Evolutionary conservation across 2,113 vertebrate genomes (phyloP).

Genomic region (Xyrauchen texanus): DNA sequence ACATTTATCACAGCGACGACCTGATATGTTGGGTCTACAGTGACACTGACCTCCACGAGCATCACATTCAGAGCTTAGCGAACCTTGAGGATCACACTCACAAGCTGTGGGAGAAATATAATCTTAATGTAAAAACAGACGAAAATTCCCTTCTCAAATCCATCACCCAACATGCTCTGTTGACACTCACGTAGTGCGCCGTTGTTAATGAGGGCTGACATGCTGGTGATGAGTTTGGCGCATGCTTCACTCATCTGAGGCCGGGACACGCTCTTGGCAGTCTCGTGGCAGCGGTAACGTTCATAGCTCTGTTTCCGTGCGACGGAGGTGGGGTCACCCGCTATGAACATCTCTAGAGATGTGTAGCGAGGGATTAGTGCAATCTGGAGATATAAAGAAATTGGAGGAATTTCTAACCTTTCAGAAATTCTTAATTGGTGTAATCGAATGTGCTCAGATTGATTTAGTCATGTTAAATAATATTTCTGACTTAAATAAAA

Average conservation of each 20-base stretch:
- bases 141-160: not conserved
- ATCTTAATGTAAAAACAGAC: not conserved
- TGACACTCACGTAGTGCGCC: conserved; percentile 87
- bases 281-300: conserved; percentile 85
- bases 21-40: conserved; percentile 85
- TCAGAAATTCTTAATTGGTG: no score
- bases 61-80: conserved; percentile 85
- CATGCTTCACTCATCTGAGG: conserved; percentile 79
- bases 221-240: conserved; percentile 83
- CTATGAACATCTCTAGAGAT: conserved; percentile 90
- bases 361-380: conserved; percentile 85
- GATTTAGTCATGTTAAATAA: no score
- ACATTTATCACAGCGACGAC: conserved; percentile 85
- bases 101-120: conserved; percentile 75
- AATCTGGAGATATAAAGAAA: conserved; percentile 70
- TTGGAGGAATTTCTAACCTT: no score
- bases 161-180: not conserved
- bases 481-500: no score
- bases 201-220: conserved; percentile 84
- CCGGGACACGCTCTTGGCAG: conserved; percentile 73
- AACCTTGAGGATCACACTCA: conserved; percentile 90
- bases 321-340: conserved; percentile 78
- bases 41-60: conserved; percentile 88
- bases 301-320: conserved; percentile 83
- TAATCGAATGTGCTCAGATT: no score